phyloP scores from a whole-genome alignment of 2,113 vertebrate species.

The Hemichromis elongatus region DNA sequence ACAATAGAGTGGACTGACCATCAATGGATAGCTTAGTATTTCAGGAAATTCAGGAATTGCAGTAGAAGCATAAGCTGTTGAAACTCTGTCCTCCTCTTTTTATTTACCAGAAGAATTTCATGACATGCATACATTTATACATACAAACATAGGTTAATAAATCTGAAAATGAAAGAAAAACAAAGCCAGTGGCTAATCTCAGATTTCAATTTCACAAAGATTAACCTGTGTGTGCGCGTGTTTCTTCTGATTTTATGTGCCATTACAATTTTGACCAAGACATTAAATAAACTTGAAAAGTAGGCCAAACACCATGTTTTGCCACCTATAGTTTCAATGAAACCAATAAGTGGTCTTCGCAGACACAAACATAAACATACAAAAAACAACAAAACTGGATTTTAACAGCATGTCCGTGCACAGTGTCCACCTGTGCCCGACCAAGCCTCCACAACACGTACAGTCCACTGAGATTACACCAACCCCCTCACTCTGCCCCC shows the following conservation, averaged over 20 bases:
- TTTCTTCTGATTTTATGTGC: background rate
- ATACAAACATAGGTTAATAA: too few relatives aligned
- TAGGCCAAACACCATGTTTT: background rate
- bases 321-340: background rate
- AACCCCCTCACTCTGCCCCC: slow-evolving; percentile 45
- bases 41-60: too few relatives aligned
- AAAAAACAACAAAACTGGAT: background rate
- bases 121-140: background rate
- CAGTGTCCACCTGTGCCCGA: slow-evolving; percentile 33
- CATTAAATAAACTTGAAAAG: background rate
- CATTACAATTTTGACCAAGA: background rate
- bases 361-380: background rate
- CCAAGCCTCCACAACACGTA: slow-evolving; percentile 42
- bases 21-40: too few relatives aligned
- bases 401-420: background rate
- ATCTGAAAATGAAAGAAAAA: background rate
- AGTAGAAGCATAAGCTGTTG: too few relatives aligned
- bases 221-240: background rate
- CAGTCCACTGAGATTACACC: slow-evolving; percentile 45
- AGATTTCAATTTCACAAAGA: background rate
- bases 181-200: background rate
- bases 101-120: too few relatives aligned
- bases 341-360: background rate
- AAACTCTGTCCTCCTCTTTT: too few relatives aligned
- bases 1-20: too few relatives aligned